Percentiles rank a stretch among this genome's conserved stretches.
Evolutionary conservation across 2,888 invertebrate genomes (phyloP).

Genomic region (Scaptomyza caliginosa): DNA sequence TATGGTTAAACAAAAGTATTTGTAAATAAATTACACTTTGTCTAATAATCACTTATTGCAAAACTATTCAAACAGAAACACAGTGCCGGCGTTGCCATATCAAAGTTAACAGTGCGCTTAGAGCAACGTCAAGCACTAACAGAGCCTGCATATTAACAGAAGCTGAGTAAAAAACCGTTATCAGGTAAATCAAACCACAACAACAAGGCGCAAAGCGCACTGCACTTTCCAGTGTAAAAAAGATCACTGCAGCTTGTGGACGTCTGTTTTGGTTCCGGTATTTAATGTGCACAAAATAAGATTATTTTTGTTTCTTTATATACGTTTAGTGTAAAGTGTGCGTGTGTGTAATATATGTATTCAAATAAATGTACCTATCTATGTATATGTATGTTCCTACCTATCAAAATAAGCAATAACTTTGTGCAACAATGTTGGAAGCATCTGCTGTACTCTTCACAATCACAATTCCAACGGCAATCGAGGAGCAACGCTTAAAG

Average conservation of each 20-base stretch:
- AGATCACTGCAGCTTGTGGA: constrained; percentile 49
- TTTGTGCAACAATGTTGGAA: constrained; percentile 28
- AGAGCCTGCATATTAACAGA: background rate
- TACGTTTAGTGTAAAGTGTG: constrained; percentile 7
- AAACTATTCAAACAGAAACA: background rate
- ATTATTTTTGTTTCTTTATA: constrained; percentile 9
- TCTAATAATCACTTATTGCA: background rate
- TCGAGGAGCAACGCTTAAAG: constrained; percentile 83
- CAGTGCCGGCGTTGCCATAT: background rate
- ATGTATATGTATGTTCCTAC: background rate
- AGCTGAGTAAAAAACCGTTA: constrained; percentile 59
- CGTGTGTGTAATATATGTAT: constrained; percentile 12
- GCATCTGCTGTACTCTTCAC: constrained; percentile 86
- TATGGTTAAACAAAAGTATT: constrained; percentile 4
- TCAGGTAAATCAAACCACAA: constrained; percentile 47
- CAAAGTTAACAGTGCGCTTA: background rate
- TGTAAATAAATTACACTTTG: constrained; percentile 18
- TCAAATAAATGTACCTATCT: constrained; percentile 8
- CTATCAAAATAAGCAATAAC: constrained; percentile 4
- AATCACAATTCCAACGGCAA: constrained; percentile 86
- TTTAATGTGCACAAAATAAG: constrained; percentile 7
- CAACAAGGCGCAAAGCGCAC: constrained; percentile 37
- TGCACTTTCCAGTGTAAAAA: constrained; percentile 52
- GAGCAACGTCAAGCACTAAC: background rate
- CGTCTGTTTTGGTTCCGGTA: constrained; percentile 11